Evolutionary conservation across 2,888 invertebrate genomes (phyloP), one percentile per base, ranked within the genome.

Genomic region (Lacanobia wlatinum): DNA sequence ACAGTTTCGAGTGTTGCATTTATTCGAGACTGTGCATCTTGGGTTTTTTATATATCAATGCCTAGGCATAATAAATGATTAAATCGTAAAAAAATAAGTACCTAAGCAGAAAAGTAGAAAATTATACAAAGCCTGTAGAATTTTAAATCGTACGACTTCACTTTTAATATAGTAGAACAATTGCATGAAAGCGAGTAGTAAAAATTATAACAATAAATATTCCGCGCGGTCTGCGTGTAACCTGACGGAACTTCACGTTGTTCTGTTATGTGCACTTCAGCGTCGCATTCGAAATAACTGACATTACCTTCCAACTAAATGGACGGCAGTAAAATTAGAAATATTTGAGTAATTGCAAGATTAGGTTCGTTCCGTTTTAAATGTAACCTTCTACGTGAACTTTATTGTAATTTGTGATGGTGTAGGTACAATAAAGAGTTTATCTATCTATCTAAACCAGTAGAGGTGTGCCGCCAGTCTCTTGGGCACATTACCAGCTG

Each of bases 121-220:
- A 69, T 53, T 69, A n/a, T 34, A 40, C 16, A 4, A 14, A 46
- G 14, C n/a, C 10, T 16, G 38, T 16, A 28, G 0, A 28, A 53
- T 46, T 59, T 62, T 46, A 43, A 69, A 75, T 53, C 52, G 18
- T 59, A 61, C 48, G 28, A 55, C 60, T 79, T 63, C 12, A 43
- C 40, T 61, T 71, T n/a, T 40, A 63, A 63, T 55, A 52, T 16
- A 73, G 43, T 71, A 77, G 71, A 59, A 64, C 28, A 64, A 63
- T 80, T 73, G 81, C 86, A 84, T 84, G 84, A 73, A 64, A 79
- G 38, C 40, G 59, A 79, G 73, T 74, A 79, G 76, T 84, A 82
- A 81, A 80, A 80, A 83, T 80, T 76, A 73, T 81, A 61, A 66
- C 66, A 80, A 80, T 86, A 83, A 84, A 84, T 78, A 80, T 80